phyloP scores from a whole-genome alignment of 1,140 invertebrate species.

The Monomorium pharaonis region DNA sequence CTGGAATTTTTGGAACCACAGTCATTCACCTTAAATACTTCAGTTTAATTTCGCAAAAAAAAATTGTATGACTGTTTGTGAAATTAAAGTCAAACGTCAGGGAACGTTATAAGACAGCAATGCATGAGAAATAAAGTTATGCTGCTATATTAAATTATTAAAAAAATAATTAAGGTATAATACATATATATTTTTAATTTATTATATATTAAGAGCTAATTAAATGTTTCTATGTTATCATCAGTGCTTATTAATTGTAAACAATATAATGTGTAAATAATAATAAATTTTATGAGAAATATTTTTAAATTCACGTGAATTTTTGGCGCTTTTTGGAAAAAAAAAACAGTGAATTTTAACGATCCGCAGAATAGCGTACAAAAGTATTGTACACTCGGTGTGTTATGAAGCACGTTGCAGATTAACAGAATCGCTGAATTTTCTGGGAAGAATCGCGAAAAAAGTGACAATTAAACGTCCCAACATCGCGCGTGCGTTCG shows the following conservation, averaged over 20 bases:
- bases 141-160: no score
- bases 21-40: neutral
- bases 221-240: neutral
- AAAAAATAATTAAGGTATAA: neutral
- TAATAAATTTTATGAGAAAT: neutral
- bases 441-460: neutral
- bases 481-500: neutral
- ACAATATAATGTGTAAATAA: neutral
- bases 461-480: constrained; percentile 21
- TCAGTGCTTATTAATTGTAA: no score
- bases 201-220: neutral
- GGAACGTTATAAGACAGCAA: neutral
- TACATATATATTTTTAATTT: no score
- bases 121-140: neutral
- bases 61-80: constrained; percentile 16
- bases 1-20: constrained; percentile 13
- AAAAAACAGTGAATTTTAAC: neutral
- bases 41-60: constrained; percentile 32
- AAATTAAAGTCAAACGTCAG: neutral
- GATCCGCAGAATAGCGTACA: neutral
- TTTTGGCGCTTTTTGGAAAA: neutral
- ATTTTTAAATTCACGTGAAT: neutral
- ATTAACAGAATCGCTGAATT: constrained; percentile 40
- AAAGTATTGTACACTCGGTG: neutral
- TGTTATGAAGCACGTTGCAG: constrained; percentile 10